Percentiles rank a stretch among this genome's conserved stretches.
phyloP scores from a whole-genome alignment of 2,797 vertebrate species.

The Pipistrellus pygmaeus region DNA sequence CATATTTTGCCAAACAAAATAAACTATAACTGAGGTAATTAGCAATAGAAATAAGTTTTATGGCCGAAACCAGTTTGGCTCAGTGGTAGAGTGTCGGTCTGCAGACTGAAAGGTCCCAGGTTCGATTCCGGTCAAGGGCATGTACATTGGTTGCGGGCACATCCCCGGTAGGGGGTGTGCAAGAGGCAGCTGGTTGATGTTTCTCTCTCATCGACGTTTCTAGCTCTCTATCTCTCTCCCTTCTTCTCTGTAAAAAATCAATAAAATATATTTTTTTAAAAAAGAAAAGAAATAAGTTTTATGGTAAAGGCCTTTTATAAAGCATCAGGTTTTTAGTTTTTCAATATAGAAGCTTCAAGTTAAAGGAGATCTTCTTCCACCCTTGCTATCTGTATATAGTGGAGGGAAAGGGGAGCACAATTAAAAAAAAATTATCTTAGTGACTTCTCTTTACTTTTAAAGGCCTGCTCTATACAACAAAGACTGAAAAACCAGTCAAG shows the following conservation, averaged over 20 bases:
- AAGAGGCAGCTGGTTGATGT: too few relatives aligned
- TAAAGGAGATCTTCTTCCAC: not conserved
- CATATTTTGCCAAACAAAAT: not conserved
- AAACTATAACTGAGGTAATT: not conserved
- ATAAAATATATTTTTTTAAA: too few relatives aligned
- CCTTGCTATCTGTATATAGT: not conserved
- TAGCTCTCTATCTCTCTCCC: too few relatives aligned
- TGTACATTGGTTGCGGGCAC: too few relatives aligned
- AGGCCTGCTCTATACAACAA: not conserved
- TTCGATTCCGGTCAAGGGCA: too few relatives aligned
- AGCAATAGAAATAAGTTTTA: slow-evolving; percentile 9
- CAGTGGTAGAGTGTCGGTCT: too few relatives aligned
- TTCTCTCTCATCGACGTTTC: too few relatives aligned
- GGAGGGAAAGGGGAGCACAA: not conserved
- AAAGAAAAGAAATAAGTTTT: not conserved
- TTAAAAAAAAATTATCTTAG: not conserved
- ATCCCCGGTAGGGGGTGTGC: too few relatives aligned
- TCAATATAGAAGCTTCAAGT: not conserved
- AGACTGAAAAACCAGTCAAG: not conserved
- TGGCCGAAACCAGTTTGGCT: not conserved
- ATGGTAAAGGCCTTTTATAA: slow-evolving; percentile 22
- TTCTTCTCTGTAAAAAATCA: too few relatives aligned
- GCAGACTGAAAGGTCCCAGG: too few relatives aligned
- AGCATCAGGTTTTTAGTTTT: not conserved
- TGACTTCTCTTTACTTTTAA: slow-evolving; percentile 34